Conservation (phyloP, 2,888 invertebrate species). For the Sminthurinus aureus region DNA sequence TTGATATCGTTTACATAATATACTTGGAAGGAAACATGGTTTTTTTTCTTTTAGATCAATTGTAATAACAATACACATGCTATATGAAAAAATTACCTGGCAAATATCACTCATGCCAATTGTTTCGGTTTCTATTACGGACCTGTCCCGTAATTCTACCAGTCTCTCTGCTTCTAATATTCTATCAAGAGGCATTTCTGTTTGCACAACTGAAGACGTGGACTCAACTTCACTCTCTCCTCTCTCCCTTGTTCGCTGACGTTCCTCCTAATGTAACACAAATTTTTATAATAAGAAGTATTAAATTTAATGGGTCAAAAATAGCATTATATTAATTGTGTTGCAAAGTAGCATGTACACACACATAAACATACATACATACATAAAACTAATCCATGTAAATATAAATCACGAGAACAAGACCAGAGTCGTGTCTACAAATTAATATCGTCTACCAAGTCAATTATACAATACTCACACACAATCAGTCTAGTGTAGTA, state of each 20-base stretch:
- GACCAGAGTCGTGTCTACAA: background rate
- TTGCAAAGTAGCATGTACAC: no score
- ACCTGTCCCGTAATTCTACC: conserved; percentile 57
- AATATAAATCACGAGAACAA: no score
- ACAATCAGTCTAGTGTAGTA: background rate
- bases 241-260: conserved; percentile 82
- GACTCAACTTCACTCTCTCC: conserved; percentile 78
- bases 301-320: conserved; percentile 3
- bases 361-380: background rate
- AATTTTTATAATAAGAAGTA: background rate
- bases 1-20: no score
- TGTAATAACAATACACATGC: no score
- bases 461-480: background rate
- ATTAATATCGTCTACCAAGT: conserved; percentile 1
- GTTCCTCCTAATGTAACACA: conserved; percentile 77
- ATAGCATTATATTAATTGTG: background rate
- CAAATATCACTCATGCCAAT: conserved; percentile 69
- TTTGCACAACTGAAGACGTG: conserved; percentile 71
- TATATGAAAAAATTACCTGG: conserved; percentile 63
- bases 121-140: conserved; percentile 60
- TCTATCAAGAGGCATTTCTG: conserved; percentile 92
- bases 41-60: no score
- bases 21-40: no score
- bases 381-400: background rate
- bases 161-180: conserved; percentile 86